Evolutionary conservation across 2,113 vertebrate species (phyloP).

Genomic region (Stegastes partitus): DNA sequence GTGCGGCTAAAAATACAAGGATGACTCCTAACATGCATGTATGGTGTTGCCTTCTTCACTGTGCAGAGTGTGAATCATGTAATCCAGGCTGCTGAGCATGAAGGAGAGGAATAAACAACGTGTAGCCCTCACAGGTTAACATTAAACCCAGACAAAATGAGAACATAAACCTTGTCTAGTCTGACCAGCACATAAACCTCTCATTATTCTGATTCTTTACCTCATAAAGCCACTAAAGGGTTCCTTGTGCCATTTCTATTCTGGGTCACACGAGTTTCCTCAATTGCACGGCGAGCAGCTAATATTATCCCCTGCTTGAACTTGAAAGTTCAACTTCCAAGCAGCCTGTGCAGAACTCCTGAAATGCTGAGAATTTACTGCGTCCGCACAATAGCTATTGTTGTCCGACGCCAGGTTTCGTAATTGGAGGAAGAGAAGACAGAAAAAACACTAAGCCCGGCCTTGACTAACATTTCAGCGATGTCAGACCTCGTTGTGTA

Average conservation of each 20-base stretch:
- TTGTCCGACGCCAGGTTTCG: slow-evolving; percentile 58
- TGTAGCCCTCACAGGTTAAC: too few relatives aligned
- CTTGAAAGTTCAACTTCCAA: slow-evolving; percentile 18
- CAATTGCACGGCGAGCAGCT: neutral
- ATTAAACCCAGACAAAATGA: neutral
- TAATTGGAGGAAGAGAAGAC: slow-evolving; percentile 63
- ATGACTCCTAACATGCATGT: slow-evolving; percentile 4
- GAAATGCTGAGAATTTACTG: slow-evolving; percentile 53
- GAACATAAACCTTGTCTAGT: neutral
- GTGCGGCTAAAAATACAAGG: neutral
- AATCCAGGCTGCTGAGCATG: neutral
- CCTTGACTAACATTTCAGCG: slow-evolving; percentile 68
- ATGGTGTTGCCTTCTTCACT: neutral
- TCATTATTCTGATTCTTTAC: too few relatives aligned
- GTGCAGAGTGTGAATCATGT: slow-evolving; percentile 20
- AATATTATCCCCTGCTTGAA: neutral
- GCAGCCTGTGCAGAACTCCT: neutral
- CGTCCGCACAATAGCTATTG: slow-evolving; percentile 75
- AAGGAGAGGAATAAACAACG: neutral
- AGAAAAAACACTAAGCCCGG: slow-evolving; percentile 28
- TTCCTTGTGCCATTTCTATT: neutral
- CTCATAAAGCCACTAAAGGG: too few relatives aligned
- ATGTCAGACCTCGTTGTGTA: slow-evolving; percentile 52
- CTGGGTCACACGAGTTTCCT: neutral
- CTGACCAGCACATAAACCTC: too few relatives aligned